Percentiles rank a stretch among this genome's conserved stretches.
phyloP scores from a whole-genome alignment of 2,888 invertebrate species.

The Trichacis sp. region DNA sequence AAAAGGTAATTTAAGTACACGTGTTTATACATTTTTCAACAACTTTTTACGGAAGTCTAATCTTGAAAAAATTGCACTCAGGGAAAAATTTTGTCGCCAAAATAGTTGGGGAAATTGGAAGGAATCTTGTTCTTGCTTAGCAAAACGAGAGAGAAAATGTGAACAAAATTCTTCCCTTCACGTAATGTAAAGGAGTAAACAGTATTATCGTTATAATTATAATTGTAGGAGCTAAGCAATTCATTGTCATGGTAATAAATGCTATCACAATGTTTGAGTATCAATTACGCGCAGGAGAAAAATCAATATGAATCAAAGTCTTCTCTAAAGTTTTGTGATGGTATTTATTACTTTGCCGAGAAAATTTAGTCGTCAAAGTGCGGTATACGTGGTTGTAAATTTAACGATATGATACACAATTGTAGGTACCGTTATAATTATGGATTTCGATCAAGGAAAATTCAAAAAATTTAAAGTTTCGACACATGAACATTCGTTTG shows the following conservation, averaged over 20 bases:
- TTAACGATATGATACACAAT: neutral
- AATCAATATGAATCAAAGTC: too few species aligned
- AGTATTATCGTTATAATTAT: neutral
- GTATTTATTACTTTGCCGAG: neutral
- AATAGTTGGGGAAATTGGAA: too few species aligned
- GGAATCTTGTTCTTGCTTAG: neutral
- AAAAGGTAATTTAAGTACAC: slow-evolving; percentile 29
- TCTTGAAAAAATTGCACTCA: neutral
- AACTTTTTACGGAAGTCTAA: slow-evolving; percentile 36
- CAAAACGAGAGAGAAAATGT: neutral
- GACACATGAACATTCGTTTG: too few species aligned
- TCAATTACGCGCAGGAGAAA: too few species aligned
- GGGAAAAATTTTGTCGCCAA: slow-evolving; percentile 3
- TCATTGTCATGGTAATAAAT: neutral
- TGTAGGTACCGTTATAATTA: too few species aligned
- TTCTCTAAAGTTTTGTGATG: neutral
- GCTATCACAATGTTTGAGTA: too few species aligned
- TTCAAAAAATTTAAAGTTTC: too few species aligned
- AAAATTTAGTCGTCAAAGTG: neutral
- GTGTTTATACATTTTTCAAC: slow-evolving; percentile 45
- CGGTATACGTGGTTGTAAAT: neutral
- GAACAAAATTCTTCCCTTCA: slow-evolving; percentile 1
- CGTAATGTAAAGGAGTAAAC: neutral
- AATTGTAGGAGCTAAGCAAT: neutral
- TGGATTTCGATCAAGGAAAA: too few species aligned